Evolutionary conservation across 2,113 vertebrate species (phyloP), one percentile per base, ranked within the genome.

Genomic region (Orientallactaga bullata): DNA sequence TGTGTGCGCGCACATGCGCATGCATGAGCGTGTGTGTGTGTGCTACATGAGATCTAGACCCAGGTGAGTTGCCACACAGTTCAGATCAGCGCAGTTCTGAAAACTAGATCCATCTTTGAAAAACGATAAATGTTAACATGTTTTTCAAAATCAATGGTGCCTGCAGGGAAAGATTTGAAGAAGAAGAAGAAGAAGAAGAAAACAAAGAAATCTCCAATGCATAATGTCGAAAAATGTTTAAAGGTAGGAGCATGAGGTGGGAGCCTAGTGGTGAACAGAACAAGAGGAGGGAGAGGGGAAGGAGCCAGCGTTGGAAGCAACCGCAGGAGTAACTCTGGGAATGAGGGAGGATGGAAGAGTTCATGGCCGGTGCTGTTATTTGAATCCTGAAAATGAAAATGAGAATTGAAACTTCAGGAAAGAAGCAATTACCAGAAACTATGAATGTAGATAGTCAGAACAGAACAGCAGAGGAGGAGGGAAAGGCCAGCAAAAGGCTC

Each of bases 381-480:
- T 73, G 79, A 85, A 82, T 84, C 28, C 78, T 20, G 15, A 35
- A 72, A 37, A 37, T n/a, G 35, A 85, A 87, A 60, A 88, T 30
- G 69, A 61, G 69, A 78, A 3, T 55, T 83, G 28, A 61, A 89
- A 73, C 88, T 91, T 94, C 65, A 88, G 89, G 76, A 81, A 90
- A 82, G 86, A 85, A 65, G 73, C n/a, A 42, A 58, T 60, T 39
- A 30, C 12, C 55, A 66, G 83, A 47, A 76, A 26, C 72, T 35
- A 66, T 21, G 78, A 73, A 32, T 6, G 3, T 71, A 66, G 80
- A 60, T 21, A 37, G 32, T 5, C 42, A 30, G 71, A 30, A n/a
- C 8, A 71, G 58, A 82, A 5, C 3, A n/a, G 30, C 37, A 15
- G 2, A 30, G 24, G 77, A 30, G 3, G 7, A 60, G 76, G 18